Evolutionary conservation across 2,797 vertebrate genomes (phyloP), one percentile per base, ranked within the genome.

Genomic region (Myotis findleyi): DNA sequence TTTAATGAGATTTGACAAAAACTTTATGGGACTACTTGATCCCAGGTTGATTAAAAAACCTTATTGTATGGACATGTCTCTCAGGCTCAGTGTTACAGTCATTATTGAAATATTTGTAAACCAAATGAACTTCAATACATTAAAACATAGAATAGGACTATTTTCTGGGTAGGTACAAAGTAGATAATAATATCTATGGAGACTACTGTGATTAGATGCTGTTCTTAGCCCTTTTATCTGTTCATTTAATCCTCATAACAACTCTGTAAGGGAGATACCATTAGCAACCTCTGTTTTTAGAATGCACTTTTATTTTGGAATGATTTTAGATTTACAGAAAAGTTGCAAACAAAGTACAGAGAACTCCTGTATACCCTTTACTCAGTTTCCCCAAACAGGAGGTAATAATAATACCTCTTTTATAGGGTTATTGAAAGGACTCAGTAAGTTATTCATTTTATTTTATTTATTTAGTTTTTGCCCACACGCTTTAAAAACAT

Each of bases 41-140:
- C 14, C 30, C 38, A 79, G 66, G 18, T 88, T 94, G 72, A 92
- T 66, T 93, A 33, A 89, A 59, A 89, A 73, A 59, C 25, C 27
- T 77, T 69, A 27, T 38, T 59, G 4, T 75, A 3, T 23, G 33
- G 87, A 81, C 0, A 16, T 41, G 38, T 3, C 11, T 79, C 25
- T 73, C 27, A 57, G 25, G 33, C 38, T 72, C 17, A 9, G 55
- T 64, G 55, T 87, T 72, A 20, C 3, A 41, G n/a, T 0, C 3
- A 25, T 76, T 82, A 51, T 5, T 94, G n/a, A 87, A 89, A 75
- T 88, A 66, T 72, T 77, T 88, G 38, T n/a, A 59, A 64, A 23
- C 18, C 30, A 87, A 68, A 81, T 90, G 33, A 75, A 41, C 44
- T 77, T n/a, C 33, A 81, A 27, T 25, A n/a, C 8, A 47, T 41